These are phyloP conservation scores for Thecophora atra DNA, from an alignment of 2,888 invertebrate species.

Conservation along the genomic window DNA sequence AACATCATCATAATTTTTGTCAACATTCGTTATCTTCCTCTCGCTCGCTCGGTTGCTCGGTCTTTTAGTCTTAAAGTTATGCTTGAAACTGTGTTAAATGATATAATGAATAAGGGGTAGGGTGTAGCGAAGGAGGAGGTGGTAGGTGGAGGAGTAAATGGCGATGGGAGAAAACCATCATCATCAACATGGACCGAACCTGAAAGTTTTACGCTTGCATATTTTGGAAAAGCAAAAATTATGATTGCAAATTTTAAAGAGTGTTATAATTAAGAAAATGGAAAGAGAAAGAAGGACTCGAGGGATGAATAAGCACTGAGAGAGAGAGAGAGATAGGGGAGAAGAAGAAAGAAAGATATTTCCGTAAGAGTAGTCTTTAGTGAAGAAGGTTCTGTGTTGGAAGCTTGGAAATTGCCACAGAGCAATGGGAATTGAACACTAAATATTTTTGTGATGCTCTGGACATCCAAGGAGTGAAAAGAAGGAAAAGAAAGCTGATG, in stretches of 20 bases:
- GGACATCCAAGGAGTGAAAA: too few species aligned
- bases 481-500: too few species aligned
- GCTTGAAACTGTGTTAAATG: constrained; percentile 25
- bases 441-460: too few species aligned
- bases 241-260: not conserved
- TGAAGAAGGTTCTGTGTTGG: not conserved
- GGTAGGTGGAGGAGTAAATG: not conserved
- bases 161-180: too few species aligned
- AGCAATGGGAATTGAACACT: not conserved
- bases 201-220: not conserved
- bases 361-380: not conserved
- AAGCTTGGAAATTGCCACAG: not conserved
- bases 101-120: not conserved
- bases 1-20: constrained; percentile 42
- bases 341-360: not conserved
- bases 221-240: not conserved
- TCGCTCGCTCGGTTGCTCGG: too few species aligned
- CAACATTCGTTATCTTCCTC: constrained; percentile 38
- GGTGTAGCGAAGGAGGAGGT: not conserved
- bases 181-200: too few species aligned
- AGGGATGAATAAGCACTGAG: not conserved
- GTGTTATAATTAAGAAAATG: too few species aligned
- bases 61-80: constrained; percentile 29
- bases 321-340: not conserved
- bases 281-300: too few species aligned